These are phyloP conservation scores for Machimus atricapillus DNA, from an alignment of 2,888 invertebrate species.

Conservation along the genomic window DNA sequence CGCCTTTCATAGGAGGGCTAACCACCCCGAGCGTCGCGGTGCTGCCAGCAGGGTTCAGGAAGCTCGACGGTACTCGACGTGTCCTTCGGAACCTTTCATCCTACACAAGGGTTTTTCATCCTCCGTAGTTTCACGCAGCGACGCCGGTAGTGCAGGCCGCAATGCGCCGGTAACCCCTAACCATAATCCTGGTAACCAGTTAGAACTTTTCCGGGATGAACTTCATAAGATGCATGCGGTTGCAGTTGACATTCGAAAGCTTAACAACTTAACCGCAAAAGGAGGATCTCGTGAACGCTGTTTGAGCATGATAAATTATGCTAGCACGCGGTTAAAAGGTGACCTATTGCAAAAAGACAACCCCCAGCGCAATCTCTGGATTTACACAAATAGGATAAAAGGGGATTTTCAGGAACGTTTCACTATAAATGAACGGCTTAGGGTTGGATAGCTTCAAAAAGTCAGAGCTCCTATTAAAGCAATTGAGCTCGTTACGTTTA, in stretches of 20 bases:
- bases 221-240: neutral
- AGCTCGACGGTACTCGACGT: neutral
- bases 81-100: neutral
- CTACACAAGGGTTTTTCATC: neutral
- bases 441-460: neutral
- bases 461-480: neutral
- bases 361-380: neutral
- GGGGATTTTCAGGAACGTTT: neutral
- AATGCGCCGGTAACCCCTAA: neutral
- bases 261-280: conserved; percentile 3
- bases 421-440: neutral
- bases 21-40: neutral
- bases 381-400: neutral
- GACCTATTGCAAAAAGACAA: neutral
- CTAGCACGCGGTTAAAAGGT: neutral
- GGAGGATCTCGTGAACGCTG: neutral
- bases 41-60: neutral
- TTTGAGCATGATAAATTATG: conserved; percentile 2
- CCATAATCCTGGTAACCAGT: neutral
- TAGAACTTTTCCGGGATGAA: neutral
- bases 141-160: neutral
- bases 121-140: neutral
- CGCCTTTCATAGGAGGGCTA: neutral
- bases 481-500: neutral
- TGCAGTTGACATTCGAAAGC: conserved; percentile 8